Conservation (phyloP, 92 coral and sea anemone species). For the Epizoanthus fatuus region DNA sequence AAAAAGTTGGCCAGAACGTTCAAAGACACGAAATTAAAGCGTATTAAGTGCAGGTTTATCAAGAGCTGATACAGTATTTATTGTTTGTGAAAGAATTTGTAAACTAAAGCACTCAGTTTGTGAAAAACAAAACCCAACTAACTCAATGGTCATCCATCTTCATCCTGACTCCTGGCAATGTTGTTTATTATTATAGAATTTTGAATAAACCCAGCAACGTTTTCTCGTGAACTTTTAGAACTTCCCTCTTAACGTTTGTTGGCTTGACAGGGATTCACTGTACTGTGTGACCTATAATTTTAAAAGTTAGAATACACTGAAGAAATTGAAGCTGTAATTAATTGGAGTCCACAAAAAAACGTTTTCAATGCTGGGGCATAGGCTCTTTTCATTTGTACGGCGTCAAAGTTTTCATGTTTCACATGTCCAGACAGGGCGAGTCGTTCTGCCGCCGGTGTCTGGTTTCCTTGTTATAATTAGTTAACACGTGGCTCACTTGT, state of each 20-base stretch:
- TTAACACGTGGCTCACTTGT: not conserved
- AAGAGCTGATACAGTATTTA: too few species aligned
- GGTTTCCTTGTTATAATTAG: too few species aligned
- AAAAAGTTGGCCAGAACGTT: too few species aligned
- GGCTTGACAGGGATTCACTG: constrained; percentile 5
- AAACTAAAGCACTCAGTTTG: too few species aligned
- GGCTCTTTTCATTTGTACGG: too few species aligned
- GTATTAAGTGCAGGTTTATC: too few species aligned
- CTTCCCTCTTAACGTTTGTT: constrained; percentile 1
- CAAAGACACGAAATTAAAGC: too few species aligned
- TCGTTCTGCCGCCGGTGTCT: not conserved
- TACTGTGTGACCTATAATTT: constrained; percentile 6
- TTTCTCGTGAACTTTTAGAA: not conserved
- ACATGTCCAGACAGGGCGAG: constrained; percentile 10
- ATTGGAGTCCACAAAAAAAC: constrained; percentile 12
- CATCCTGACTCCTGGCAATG: constrained; percentile 23
- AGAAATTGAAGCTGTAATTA: too few species aligned
- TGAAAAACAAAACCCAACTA: constrained; percentile 28
- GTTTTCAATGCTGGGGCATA: too few species aligned
- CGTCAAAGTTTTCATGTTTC: constrained; percentile 6
- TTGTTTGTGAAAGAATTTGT: too few species aligned
- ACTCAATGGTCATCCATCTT: constrained; percentile 21
- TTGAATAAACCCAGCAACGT: constrained; percentile 13
- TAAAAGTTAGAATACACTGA: constrained; percentile 14
- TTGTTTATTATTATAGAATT: constrained; percentile 1